phyloP scores from a whole-genome alignment of 2,797 vertebrate species.

The Spheniscus humboldti region DNA sequence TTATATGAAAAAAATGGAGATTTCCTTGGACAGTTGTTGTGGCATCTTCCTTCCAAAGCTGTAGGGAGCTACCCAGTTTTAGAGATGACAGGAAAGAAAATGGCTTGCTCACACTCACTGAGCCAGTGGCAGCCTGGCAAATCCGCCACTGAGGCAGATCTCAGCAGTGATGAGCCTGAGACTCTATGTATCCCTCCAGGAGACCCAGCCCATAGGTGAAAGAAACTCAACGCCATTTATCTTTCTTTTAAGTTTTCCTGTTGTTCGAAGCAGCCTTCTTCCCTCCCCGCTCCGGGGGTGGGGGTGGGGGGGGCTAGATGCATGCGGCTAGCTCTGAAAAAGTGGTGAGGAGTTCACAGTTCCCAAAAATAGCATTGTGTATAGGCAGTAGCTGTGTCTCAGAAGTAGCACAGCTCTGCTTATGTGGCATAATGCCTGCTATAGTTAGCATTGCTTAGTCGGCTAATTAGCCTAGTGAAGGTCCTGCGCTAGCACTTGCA shows the following conservation, averaged over 20 bases:
- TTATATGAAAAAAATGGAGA: background rate
- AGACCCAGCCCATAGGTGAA: background rate
- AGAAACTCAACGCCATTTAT: background rate
- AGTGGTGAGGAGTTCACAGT: slow-evolving; percentile 1
- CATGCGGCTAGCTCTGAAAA: background rate
- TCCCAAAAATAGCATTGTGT: slow-evolving; percentile 14
- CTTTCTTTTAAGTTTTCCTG: background rate
- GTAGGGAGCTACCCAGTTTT: background rate
- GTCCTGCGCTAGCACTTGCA: background rate
- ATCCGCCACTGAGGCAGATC: background rate
- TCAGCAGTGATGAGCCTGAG: background rate
- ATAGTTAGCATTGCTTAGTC: slow-evolving; percentile 16
- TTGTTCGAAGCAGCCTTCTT: background rate
- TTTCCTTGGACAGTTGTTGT: background rate
- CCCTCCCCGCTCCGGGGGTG: background rate
- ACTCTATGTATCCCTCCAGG: background rate
- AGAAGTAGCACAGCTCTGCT: background rate
- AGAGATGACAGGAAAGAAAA: background rate
- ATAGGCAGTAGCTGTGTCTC: slow-evolving; percentile 20
- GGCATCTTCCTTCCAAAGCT: background rate
- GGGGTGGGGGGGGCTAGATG: background rate
- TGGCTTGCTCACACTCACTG: background rate
- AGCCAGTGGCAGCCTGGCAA: background rate
- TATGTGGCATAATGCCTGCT: slow-evolving; percentile 12
- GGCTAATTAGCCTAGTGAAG: background rate